A percentile compares a stretch with the other conserved stretches of the same genome.
Evolutionary conservation across 2,888 invertebrate genomes (phyloP).

Genomic region (Caenorhabditis uteleia): DNA sequence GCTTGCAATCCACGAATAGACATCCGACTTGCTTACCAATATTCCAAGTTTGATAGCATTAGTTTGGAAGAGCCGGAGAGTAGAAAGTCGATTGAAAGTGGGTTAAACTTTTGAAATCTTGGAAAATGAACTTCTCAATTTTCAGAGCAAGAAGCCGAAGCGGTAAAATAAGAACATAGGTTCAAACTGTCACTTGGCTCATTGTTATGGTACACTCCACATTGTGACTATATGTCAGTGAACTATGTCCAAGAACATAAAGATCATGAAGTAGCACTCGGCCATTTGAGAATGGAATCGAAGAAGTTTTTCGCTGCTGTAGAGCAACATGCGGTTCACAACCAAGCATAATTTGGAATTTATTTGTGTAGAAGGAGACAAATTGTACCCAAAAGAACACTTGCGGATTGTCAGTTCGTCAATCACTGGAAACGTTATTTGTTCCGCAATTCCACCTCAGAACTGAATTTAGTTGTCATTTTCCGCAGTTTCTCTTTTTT

Average conservation of each 20-base stretch:
- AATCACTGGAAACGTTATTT: slow-evolving; percentile 27
- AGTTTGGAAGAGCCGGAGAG: slow-evolving; percentile 15
- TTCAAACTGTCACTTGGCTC: slow-evolving; percentile 34
- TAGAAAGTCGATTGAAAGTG: too few species aligned
- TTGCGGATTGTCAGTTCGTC: slow-evolving; percentile 47
- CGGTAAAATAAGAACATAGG: slow-evolving; percentile 31
- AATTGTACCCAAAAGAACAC: slow-evolving; percentile 46
- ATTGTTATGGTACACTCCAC: slow-evolving; percentile 47
- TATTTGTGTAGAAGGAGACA: slow-evolving; percentile 21
- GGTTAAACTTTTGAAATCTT: too few species aligned
- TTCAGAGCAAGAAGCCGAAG: too few species aligned
- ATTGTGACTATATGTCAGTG: slow-evolving; percentile 53
- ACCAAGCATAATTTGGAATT: slow-evolving; percentile 19
- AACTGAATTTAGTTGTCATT: too few species aligned
- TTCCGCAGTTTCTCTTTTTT: too few species aligned
- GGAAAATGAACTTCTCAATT: too few species aligned
- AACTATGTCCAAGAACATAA: slow-evolving; percentile 37
- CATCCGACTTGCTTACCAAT: slow-evolving; percentile 88
- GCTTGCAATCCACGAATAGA: slow-evolving; percentile 87
- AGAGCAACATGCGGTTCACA: slow-evolving; percentile 22
- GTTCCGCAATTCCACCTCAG: too few species aligned
- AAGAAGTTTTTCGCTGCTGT: slow-evolving; percentile 36
- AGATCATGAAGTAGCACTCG: slow-evolving; percentile 31
- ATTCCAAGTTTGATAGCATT: slow-evolving; percentile 74
- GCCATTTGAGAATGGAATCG: slow-evolving; percentile 24